Evolutionary conservation across 1,140 invertebrate genomes (phyloP).

Genomic region (Drosophila athabasca): DNA sequence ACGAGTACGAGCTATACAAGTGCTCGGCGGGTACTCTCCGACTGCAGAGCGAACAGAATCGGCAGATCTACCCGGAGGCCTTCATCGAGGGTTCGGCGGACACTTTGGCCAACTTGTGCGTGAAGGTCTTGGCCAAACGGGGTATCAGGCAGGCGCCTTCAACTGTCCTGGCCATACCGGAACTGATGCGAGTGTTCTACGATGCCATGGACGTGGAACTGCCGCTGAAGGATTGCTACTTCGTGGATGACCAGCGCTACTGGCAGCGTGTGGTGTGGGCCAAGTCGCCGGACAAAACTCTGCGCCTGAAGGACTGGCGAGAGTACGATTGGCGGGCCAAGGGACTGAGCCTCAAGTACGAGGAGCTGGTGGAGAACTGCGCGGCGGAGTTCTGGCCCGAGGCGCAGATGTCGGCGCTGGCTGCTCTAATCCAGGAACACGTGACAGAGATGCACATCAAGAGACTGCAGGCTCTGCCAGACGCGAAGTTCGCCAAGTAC

Average conservation of each 20-base stretch:
- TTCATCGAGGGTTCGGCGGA: constrained; percentile 50
- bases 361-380: constrained; percentile 51
- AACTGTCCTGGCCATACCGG: constrained; percentile 9
- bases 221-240: constrained; percentile 44
- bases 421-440: constrained; percentile 20
- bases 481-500: constrained; percentile 25
- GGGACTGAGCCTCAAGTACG: constrained; percentile 58
- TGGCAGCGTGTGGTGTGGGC: constrained; percentile 56
- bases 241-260: constrained; percentile 37
- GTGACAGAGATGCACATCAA: constrained; percentile 44
- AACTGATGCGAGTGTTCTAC: constrained; percentile 36
- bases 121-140: constrained; percentile 32
- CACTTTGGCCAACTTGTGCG: constrained; percentile 37
- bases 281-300: constrained; percentile 35
- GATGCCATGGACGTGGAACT: constrained; percentile 52
- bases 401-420: constrained; percentile 35
- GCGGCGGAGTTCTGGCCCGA: constrained; percentile 38
- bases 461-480: constrained; percentile 43
- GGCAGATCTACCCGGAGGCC: constrained; percentile 41
- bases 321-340: constrained; percentile 57
- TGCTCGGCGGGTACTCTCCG: constrained; percentile 13
- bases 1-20: constrained; percentile 39
- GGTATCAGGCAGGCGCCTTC: constrained; percentile 16
- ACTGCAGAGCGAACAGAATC: constrained; percentile 42
- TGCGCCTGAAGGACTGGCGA: constrained; percentile 30